These are phyloP conservation scores for Chymomyza procnemis DNA, from an alignment of 2,888 invertebrate species.

Conservation along the genomic window DNA sequence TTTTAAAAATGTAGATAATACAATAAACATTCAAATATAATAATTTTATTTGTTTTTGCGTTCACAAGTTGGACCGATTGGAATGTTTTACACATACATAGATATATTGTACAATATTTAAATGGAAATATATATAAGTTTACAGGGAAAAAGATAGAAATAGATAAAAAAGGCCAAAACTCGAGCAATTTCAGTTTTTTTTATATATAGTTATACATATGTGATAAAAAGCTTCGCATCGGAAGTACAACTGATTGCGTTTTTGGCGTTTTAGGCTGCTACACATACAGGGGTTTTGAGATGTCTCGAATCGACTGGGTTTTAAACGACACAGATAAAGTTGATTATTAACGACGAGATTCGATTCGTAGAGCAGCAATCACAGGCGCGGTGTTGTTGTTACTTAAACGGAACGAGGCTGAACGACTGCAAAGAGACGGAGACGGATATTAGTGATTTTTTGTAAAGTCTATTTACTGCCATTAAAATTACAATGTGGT, in stretches of 20 bases:
- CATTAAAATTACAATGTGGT: conserved; percentile 85
- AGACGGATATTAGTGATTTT: background rate
- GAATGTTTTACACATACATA: conserved; percentile 51
- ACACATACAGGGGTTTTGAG: conserved; percentile 48
- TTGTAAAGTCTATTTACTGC: background rate
- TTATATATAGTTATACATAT: conserved; percentile 10
- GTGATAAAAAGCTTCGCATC: background rate
- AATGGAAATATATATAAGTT: conserved; percentile 46
- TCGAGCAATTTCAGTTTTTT: conserved; percentile 27
- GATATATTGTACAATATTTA: conserved; percentile 43
- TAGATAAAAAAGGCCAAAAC: conserved; percentile 42
- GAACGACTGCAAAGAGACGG: conserved; percentile 82
- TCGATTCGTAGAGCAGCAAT: conserved; percentile 81
- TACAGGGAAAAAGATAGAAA: conserved; percentile 15
- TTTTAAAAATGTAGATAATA: conserved; percentile 10
- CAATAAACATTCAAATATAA: conserved; percentile 11
- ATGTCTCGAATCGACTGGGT: conserved; percentile 39
- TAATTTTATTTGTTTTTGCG: conserved; percentile 14
- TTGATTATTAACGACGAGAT: conserved; percentile 44
- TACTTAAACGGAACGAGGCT: conserved; percentile 87
- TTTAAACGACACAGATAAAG: background rate
- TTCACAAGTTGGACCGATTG: conserved; percentile 44
- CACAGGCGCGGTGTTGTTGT: conserved; percentile 84
- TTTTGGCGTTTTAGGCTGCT: conserved; percentile 66
- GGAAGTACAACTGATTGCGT: conserved; percentile 13